Conservation (phyloP, 2,113 vertebrate species). For the Phainopepla nitens region DNA sequence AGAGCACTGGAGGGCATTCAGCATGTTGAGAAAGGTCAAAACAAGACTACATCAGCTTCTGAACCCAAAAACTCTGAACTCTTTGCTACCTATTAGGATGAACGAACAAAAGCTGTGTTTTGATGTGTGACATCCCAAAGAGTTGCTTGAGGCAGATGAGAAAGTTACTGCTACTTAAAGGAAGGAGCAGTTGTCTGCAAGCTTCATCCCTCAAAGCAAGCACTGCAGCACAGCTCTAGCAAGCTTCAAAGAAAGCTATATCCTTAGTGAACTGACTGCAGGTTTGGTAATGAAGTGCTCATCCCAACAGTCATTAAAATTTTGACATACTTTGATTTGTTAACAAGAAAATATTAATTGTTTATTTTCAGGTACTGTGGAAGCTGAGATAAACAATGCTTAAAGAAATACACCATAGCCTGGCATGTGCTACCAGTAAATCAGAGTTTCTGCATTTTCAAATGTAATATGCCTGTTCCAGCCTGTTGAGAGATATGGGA, state of each 20-base stretch:
- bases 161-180: conserved; percentile 8
- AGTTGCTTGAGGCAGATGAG: conserved; percentile 53
- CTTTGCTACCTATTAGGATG: conserved; percentile 58
- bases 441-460: not conserved
- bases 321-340: not conserved
- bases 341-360: not conserved
- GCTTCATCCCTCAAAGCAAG: not conserved
- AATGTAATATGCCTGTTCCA: not conserved
- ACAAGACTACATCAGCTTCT: conserved; percentile 57
- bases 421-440: not conserved
- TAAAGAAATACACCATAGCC: not conserved
- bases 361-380: not conserved
- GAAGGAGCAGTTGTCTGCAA: not conserved
- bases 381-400: not conserved
- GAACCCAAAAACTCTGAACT: conserved; percentile 68
- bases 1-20: conserved; percentile 59
- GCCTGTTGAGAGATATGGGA: not conserved
- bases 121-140: conserved; percentile 63
- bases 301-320: not conserved
- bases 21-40: conserved; percentile 67
- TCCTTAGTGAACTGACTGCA: not conserved
- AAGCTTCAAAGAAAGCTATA: not conserved
- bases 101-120: conserved; percentile 58
- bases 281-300: not conserved
- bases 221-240: not conserved